phyloP scores from a whole-genome alignment of 2,888 invertebrate species.

The Trisateles emortualis region DNA sequence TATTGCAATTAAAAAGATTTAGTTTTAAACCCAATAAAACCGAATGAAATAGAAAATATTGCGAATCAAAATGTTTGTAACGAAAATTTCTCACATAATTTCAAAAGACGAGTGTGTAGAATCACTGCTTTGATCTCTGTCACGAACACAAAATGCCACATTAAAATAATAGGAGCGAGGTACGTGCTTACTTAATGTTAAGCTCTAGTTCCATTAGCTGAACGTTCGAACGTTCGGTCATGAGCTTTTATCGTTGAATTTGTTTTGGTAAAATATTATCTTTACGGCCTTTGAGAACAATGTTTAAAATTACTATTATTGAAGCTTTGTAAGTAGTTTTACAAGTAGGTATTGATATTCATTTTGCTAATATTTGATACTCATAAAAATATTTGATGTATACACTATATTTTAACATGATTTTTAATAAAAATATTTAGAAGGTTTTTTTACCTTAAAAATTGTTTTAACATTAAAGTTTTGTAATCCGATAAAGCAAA shows the following conservation, averaged over 20 bases:
- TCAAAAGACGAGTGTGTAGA: slow-evolving; percentile 47
- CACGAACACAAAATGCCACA: slow-evolving; percentile 49
- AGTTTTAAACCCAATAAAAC: slow-evolving; percentile 41
- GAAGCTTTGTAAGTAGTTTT: slow-evolving; percentile 1
- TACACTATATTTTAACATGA: too few species aligned
- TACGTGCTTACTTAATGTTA: slow-evolving; percentile 50
- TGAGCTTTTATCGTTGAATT: slow-evolving; percentile 48
- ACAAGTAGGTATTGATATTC: neutral
- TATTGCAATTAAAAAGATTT: slow-evolving; percentile 34
- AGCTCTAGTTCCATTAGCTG: slow-evolving; percentile 46
- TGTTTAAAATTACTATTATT: slow-evolving; percentile 42
- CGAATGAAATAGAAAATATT: slow-evolving; percentile 42
- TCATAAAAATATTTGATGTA: too few species aligned
- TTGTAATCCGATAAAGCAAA: too few species aligned
- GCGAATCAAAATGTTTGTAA: slow-evolving; percentile 37
- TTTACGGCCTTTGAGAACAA: slow-evolving; percentile 34
- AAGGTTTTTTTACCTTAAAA: too few species aligned
- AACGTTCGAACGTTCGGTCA: slow-evolving; percentile 37
- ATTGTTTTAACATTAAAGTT: too few species aligned
- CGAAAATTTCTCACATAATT: slow-evolving; percentile 51
- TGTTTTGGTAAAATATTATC: slow-evolving; percentile 50
- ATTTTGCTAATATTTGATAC: slow-evolving; percentile 1
- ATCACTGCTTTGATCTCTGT: slow-evolving; percentile 49
- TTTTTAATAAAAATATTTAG: too few species aligned
- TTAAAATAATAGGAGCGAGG: slow-evolving; percentile 51